A percentile compares a stretch with the other conserved stretches of the same genome.
These are phyloP conservation scores for Climacteris rufus DNA, from an alignment of 2,113 vertebrate species.

Conservation along the genomic window DNA sequence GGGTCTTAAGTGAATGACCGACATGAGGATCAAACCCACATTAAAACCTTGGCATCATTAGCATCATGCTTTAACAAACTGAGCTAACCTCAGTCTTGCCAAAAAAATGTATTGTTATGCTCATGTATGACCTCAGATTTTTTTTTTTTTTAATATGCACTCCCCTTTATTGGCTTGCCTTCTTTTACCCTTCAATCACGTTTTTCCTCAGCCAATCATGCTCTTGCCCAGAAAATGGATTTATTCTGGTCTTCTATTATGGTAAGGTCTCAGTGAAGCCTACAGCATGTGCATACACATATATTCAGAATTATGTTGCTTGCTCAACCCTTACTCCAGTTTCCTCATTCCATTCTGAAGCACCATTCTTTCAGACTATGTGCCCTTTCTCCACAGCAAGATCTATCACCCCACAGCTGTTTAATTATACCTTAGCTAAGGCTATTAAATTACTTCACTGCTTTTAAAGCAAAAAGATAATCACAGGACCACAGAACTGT, in stretches of 20 bases:
- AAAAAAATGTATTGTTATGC: not conserved
- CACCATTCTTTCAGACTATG: not conserved
- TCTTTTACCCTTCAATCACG: not conserved
- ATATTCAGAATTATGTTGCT: not conserved
- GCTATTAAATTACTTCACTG: not conserved
- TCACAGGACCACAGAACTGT: not conserved
- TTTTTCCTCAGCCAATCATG: not conserved
- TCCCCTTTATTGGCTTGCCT: not conserved
- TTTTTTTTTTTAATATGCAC: not conserved
- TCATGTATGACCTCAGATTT: not conserved
- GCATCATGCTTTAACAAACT: not conserved
- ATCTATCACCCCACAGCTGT: not conserved
- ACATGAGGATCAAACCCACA: not conserved
- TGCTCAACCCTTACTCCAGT: not conserved
- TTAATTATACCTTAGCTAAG: not conserved
- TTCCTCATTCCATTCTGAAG: not conserved
- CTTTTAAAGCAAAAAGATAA: not conserved
- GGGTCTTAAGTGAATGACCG: not conserved
- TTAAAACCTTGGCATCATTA: not conserved
- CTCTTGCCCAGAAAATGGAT: not conserved
- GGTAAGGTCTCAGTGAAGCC: not conserved
- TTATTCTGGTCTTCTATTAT: not conserved
- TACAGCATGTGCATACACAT: accelerated
- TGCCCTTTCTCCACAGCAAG: not conserved
- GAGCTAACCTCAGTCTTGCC: not conserved